phyloP scores from a whole-genome alignment of 1,140 invertebrate species.

The Dreissena polymorpha region DNA sequence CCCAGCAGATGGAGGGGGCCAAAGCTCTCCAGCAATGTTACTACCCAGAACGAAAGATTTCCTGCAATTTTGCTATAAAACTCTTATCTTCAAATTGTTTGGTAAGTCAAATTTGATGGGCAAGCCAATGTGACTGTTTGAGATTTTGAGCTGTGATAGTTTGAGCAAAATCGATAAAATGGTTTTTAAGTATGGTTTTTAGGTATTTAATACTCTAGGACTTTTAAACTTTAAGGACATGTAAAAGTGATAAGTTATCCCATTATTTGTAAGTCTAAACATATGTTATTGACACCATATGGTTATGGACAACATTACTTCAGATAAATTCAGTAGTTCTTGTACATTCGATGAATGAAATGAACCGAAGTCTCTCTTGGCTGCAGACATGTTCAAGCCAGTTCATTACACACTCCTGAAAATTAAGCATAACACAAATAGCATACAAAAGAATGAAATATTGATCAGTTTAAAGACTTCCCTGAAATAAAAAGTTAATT shows the following conservation, averaged over 20 bases:
- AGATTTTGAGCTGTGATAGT: too few relatives aligned
- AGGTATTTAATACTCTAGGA: neutral
- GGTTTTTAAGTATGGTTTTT: neutral
- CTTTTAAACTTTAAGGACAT: neutral
- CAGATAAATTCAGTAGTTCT: conserved; percentile 65
- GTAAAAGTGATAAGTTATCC: neutral
- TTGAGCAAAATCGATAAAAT: too few relatives aligned
- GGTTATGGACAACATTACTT: conserved; percentile 52
- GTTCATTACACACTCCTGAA: neutral
- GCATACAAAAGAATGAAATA: too few relatives aligned
- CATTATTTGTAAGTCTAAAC: neutral
- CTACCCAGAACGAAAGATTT: too few relatives aligned
- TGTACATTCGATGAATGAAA: conserved; percentile 77
- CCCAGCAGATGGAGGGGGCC: too few relatives aligned
- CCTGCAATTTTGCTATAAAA: too few relatives aligned
- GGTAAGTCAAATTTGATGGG: too few relatives aligned
- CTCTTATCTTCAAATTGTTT: too few relatives aligned
- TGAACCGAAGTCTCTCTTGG: conserved; percentile 74
- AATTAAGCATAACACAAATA: neutral
- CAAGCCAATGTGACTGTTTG: too few relatives aligned
- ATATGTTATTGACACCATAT: neutral
- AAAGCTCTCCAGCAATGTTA: too few relatives aligned
- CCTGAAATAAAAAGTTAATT: too few relatives aligned
- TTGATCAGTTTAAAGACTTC: too few relatives aligned
- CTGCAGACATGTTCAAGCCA: conserved; percentile 21